phyloP scores from a whole-genome alignment of 2,113 vertebrate species.

The Lates calcarifer region DNA sequence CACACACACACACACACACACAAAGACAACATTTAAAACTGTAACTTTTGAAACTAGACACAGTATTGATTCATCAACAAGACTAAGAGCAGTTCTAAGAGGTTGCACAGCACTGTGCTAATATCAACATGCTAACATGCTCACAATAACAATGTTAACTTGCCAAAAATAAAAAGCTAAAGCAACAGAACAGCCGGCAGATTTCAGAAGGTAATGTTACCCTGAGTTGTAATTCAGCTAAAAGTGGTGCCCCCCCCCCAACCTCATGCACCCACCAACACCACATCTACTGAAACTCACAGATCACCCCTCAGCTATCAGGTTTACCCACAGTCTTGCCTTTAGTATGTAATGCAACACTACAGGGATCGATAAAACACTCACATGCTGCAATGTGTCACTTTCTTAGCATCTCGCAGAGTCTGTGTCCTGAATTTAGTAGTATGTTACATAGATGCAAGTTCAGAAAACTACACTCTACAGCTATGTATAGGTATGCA shows the following conservation, averaged over 20 bases:
- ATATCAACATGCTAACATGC: background rate
- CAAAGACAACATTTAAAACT: background rate
- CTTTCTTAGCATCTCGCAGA: conserved; percentile 46
- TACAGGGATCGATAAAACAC: conserved; percentile 88
- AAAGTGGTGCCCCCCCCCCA: conserved; percentile 1
- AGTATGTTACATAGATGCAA: conserved; percentile 6
- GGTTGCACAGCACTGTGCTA: background rate
- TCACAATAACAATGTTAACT: background rate
- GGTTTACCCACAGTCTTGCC: conserved; percentile 45
- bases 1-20: conserved; percentile 24
- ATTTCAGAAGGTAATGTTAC: conserved; percentile 69
- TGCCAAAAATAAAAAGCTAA: background rate
- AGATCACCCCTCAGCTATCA: conserved; percentile 74
- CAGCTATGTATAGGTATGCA: background rate
- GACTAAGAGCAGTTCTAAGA: background rate
- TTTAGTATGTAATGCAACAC: conserved; percentile 80
- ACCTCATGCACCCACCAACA: conserved; percentile 61
- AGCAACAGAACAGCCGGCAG: background rate
- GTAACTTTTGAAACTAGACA: background rate
- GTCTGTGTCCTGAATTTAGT: conserved; percentile 60
- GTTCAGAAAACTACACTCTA: background rate
- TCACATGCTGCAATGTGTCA: conserved; percentile 76
- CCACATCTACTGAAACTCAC: conserved; percentile 55
- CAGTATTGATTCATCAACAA: background rate
- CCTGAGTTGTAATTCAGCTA: conserved; percentile 43